Conservation (phyloP, 2,113 vertebrate species). For the Serranochromis macrocephalus region DNA sequence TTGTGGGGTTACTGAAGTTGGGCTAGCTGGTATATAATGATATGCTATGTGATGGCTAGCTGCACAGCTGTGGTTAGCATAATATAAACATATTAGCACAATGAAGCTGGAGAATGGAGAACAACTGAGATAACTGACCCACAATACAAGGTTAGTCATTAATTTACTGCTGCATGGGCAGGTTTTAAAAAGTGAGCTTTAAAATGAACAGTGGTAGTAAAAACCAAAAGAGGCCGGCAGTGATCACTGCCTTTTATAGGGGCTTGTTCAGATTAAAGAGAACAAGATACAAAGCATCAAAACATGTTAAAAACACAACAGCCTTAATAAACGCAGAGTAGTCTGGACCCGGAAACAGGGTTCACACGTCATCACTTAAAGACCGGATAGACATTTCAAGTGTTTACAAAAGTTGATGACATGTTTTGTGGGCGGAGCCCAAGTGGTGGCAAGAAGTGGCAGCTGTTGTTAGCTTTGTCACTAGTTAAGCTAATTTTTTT, state of each 20-base stretch:
- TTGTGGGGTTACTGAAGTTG: neutral
- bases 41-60: neutral
- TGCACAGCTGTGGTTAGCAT: neutral
- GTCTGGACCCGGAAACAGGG: neutral
- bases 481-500: neutral
- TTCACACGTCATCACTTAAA: neutral
- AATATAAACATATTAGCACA: neutral
- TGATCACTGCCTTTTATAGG: neutral
- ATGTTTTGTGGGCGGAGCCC: neutral
- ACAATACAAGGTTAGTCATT: neutral
- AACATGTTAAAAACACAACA: neutral
- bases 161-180: neutral
- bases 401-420: neutral
- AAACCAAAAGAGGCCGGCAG: neutral
- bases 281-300: neutral
- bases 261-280: neutral
- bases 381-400: neutral
- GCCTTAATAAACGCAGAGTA: neutral
- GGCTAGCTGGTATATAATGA: neutral
- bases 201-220: neutral
- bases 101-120: neutral
- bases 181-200: neutral
- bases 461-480: neutral
- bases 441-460: neutral
- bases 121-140: too few relatives aligned